Evolutionary conservation across 1,140 invertebrate species (phyloP).

Genomic region (Aethina tumida): DNA sequence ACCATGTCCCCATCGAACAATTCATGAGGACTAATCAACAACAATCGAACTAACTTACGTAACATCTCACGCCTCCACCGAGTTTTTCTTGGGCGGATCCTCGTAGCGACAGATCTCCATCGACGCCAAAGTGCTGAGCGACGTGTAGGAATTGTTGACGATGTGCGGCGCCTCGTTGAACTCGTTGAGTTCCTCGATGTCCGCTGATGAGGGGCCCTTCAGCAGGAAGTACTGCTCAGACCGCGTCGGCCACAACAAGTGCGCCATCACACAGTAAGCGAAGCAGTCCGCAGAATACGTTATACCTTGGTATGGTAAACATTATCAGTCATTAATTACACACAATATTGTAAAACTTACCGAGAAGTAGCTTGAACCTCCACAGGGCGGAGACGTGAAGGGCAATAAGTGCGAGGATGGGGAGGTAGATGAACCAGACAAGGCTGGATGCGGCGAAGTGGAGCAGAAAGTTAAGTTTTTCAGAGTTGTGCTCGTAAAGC

Average conservation of each 20-base stretch:
- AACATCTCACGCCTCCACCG: conserved; percentile 18
- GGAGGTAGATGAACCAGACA: conserved; percentile 97
- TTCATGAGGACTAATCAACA: too few relatives aligned
- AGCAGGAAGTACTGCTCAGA: conserved; percentile 84
- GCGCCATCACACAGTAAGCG: conserved; percentile 88
- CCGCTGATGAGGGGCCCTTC: conserved; percentile 48
- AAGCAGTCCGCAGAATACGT: conserved; percentile 90
- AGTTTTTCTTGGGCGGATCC: conserved; percentile 28
- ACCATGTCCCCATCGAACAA: too few relatives aligned
- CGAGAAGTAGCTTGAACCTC: conserved; percentile 88
- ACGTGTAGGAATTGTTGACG: conserved; percentile 49
- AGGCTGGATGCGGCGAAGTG: conserved; percentile 95
- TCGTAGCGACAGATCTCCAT: conserved; percentile 31
- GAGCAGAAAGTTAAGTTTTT: conserved; percentile 84
- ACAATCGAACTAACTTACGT: too few relatives aligned
- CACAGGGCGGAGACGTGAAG: conserved; percentile 88
- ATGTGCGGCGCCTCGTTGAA: conserved; percentile 88
- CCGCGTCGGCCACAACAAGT: conserved; percentile 85
- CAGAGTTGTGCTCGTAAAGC: conserved; percentile 83
- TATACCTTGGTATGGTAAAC: conserved; percentile 57
- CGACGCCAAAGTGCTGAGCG: conserved; percentile 28
- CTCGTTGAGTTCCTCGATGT: conserved; percentile 79
- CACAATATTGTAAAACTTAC: conserved; percentile 45
- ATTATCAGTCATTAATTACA: not conserved
- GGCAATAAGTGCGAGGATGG: conserved; percentile 86